Conservation (phyloP, 2,888 invertebrate genomes). For the Leptogaster cylindrica region DNA sequence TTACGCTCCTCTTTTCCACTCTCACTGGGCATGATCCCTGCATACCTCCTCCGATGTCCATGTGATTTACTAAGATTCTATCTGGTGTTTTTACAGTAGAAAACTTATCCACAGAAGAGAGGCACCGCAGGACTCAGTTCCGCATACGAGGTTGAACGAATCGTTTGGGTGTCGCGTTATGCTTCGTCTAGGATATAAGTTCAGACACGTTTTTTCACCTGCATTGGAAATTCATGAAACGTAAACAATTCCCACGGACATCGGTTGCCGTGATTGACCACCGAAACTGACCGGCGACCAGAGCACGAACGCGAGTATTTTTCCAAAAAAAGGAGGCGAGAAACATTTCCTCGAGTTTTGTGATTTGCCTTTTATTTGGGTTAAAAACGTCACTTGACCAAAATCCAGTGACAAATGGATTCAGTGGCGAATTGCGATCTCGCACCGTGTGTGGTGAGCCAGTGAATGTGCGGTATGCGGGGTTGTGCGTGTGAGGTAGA, state of each 20-base stretch:
- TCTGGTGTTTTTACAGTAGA: background rate
- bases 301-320: background rate
- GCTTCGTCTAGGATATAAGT: conserved; percentile 12
- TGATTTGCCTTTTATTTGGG: too few species aligned
- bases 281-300: background rate
- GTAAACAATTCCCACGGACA: conserved; percentile 30
- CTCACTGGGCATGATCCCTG: conserved; percentile 24
- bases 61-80: conserved; percentile 5
- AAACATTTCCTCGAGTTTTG: conserved; percentile 6
- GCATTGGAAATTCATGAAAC: conserved; percentile 33
- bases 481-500: background rate
- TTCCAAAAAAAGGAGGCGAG: background rate
- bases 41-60: background rate
- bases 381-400: conserved; percentile 6
- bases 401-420: conserved; percentile 21
- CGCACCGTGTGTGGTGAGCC: conserved; percentile 14
- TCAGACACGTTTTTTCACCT: conserved; percentile 18
- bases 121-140: conserved; percentile 56
- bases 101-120: conserved; percentile 27
- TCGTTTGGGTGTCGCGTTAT: conserved; percentile 57
- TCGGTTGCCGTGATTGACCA: conserved; percentile 3
- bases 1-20: background rate
- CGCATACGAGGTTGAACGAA: conserved; percentile 62
- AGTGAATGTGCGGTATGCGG: conserved; percentile 8
- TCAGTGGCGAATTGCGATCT: background rate